Base-by-base conservation (phyloP, 2,888 invertebrate genomes). In the Leptopilina syphax region DNA sequence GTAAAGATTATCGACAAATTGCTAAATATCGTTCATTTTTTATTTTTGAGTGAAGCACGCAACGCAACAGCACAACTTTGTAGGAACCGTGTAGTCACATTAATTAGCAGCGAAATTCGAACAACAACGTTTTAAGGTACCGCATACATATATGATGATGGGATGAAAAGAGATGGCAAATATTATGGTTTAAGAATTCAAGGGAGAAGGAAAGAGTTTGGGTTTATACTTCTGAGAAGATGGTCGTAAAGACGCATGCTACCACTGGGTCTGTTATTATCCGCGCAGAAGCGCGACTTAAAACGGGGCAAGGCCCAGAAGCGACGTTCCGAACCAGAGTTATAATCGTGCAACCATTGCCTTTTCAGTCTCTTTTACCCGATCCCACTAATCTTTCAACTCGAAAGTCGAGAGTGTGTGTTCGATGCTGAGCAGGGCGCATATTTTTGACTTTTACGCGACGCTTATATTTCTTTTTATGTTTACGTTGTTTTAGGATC, bases 181-280 rank as follows among this genome's bases (percentile, higher is more conserved):
- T n/a, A 54, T 34, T 8, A 5, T 34, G n/a, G 57, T 9, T 1
- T 6, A 9, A 41, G 5, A 57, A 34, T 34, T 73, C 3, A n/a
- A 73, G n/a, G 27, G 77, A 79, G 79, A 82, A 80, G 81, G 80
- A 78, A 78, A 80, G 44, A 83, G 81, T 50, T 50, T 76, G 86
- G 88, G 89, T 91, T 91, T 91, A 91, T 91, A 91, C 91, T 91
- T 92, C 91, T 91, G 90, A 85, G 91, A 92, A 92, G 89, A 88
- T 83, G 90, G 88, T 91, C 91, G 90, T 92, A 91, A 92, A 91
- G 89, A 90, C 84, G 88, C 89, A 87, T 86, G 88, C 86, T 90
- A 87, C 88, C 86, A 87, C 88, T 89, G 87, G 84, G 88, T 90
- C 90, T 91, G 91, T 91, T 91, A 91, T 91, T 91, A 91, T 89